Percentiles rank a stretch among this genome's conserved stretches.
phyloP scores from a whole-genome alignment of 2,888 invertebrate species.

The Spisula subtruncata region DNA sequence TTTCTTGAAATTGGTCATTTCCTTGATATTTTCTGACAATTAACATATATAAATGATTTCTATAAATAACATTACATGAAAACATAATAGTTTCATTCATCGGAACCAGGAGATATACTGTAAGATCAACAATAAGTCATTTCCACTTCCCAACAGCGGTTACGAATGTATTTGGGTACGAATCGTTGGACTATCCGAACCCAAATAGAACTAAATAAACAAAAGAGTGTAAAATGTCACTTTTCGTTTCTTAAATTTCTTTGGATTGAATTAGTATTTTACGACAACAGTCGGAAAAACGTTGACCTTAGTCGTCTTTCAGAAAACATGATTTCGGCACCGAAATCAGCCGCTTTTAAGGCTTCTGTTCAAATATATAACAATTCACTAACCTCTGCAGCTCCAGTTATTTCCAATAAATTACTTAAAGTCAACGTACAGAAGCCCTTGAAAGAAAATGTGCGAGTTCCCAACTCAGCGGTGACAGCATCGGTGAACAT shows the following conservation, averaged over 20 bases:
- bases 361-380: slow-evolving; percentile 80
- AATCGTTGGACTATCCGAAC: not conserved
- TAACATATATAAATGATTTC: too few relatives aligned
- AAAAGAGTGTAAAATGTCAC: not conserved
- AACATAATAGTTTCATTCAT: not conserved
- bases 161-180: slow-evolving; percentile 2
- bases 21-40: not conserved
- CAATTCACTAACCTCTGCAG: slow-evolving; percentile 68
- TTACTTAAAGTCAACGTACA: slow-evolving; percentile 53
- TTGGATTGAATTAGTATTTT: slow-evolving; percentile 13
- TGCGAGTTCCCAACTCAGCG: slow-evolving; percentile 48
- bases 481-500: slow-evolving; percentile 38
- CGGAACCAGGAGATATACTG: not conserved
- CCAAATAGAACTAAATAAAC: not conserved
- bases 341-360: slow-evolving; percentile 71
- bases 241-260: not conserved
- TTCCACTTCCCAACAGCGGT: not conserved
- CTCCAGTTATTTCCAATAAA: slow-evolving; percentile 68
- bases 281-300: slow-evolving; percentile 48
- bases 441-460: slow-evolving; percentile 4
- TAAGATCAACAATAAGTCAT: not conserved
- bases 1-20: not conserved
- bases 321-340: slow-evolving; percentile 74
- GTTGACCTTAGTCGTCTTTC: slow-evolving; percentile 67
- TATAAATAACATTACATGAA: not conserved